Evolutionary conservation across 2,888 invertebrate genomes (phyloP), one percentile per base, ranked within the genome.

Genomic region (Iphiclides podalirius): DNA sequence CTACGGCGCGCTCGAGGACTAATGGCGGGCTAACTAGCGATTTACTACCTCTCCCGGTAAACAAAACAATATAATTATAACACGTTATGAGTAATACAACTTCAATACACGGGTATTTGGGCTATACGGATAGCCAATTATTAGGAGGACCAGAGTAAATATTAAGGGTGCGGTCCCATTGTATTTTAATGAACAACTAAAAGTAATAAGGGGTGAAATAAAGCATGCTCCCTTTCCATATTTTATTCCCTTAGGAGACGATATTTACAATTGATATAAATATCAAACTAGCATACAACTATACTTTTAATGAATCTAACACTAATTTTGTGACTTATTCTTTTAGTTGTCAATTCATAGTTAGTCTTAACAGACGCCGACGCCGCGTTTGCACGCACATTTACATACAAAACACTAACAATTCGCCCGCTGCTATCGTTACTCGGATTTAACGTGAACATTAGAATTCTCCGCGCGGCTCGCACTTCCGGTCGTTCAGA

Each of bases 381-480:
- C 31, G 31, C n/a, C 11, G 11, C 6, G 12, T 31, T 31, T 31
- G 1, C 31, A 31, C 12, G n/a, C 31, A 31, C 11, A 31, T 31
- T 44, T 38, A 38, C 12, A 13, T 31, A 20, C 37, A 15, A 38
- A 31, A 45, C 15, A n/a, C 14, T 8, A 16, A 38, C 33, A 11
- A 36, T 38, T 38, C 31, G 16, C 9, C 1, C n/a, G n/a, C 12
- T 11, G 31, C 31, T n/a, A 11, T 31, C 31, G 31, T 31, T 6
- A 11, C 4, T 11, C 11, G 12, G 14, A 28, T 45, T 40, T 52
- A 36, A 34, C 52, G 42, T n/a, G 45, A 42, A 42, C 55, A 67
- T 67, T 59, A 65, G 59, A 60, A 67, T 63, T 58, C 70, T 54
- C 35, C 44, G 54, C 54, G 55, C 54, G 46, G 57, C 60, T 41